Evolutionary conservation across 2,888 invertebrate genomes (phyloP).

Genomic region (Prenolepis imparis): DNA sequence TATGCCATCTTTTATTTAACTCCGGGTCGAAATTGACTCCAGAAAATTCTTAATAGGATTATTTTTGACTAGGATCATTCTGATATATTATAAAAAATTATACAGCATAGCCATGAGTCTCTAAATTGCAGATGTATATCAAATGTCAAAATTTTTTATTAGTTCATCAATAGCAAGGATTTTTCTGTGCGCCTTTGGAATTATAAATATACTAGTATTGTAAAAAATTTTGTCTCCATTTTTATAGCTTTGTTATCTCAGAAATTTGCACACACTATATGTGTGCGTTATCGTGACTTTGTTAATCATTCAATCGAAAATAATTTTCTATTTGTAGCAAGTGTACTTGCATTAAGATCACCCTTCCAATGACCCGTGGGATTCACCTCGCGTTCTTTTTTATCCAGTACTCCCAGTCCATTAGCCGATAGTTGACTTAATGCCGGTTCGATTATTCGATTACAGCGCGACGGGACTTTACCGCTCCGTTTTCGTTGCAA

Average conservation of each 20-base stretch:
- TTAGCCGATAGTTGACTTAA: conserved; percentile 76
- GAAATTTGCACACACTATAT: background rate
- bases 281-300: background rate
- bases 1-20: background rate
- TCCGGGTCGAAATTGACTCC: background rate
- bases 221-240: background rate
- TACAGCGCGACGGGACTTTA: conserved; percentile 69
- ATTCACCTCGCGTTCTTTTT: conserved; percentile 60
- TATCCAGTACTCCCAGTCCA: conserved; percentile 68
- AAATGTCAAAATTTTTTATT: conserved; percentile 16
- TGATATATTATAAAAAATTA: conserved; percentile 11
- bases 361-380: conserved; percentile 30
- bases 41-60: conserved; percentile 2
- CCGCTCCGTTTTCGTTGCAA: conserved; percentile 67
- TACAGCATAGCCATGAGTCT: too few relatives aligned
- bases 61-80: too few relatives aligned
- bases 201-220: background rate
- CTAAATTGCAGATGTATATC: too few relatives aligned
- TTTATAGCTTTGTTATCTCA: background rate
- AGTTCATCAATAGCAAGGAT: background rate
- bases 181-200: background rate
- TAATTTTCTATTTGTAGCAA: conserved; percentile 50
- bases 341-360: conserved; percentile 30
- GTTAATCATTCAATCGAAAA: conserved; percentile 39
- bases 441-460: conserved; percentile 73